Evolutionary conservation across 2,888 invertebrate genomes (phyloP).

Genomic region (Limnephilus auricula): DNA sequence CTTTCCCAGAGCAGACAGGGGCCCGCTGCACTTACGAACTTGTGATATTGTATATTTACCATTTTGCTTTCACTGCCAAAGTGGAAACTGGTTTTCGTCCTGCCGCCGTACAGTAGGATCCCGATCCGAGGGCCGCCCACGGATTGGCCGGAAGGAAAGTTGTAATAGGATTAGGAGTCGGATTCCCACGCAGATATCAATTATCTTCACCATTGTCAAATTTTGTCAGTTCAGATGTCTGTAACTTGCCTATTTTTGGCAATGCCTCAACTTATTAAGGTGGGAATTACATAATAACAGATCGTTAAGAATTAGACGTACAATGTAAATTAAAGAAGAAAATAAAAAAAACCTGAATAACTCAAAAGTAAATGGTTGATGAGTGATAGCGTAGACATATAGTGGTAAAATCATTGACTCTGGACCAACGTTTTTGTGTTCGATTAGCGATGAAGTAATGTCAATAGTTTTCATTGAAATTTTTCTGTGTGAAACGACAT

Average conservation of each 20-base stretch:
- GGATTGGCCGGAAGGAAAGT: neutral
- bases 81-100: conserved; percentile 17
- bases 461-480: neutral
- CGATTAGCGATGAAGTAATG: neutral
- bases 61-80: conserved; percentile 48
- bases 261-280: neutral
- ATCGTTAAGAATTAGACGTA: neutral
- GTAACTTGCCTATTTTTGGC: neutral
- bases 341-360: no score
- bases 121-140: neutral
- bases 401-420: neutral
- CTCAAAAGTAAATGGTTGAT: neutral
- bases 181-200: neutral
- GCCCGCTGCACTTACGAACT: neutral
- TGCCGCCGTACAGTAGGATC: neutral
- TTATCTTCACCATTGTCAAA: neutral
- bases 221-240: neutral
- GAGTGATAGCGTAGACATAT: neutral
- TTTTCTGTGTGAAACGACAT: neutral
- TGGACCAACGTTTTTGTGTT: neutral
- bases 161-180: neutral
- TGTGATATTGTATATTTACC: neutral
- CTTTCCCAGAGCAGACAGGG: neutral
- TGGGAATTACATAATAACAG: neutral
- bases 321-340: no score